phyloP scores from a whole-genome alignment of 1,140 invertebrate species.

The Leptestheria dahalacensis region DNA sequence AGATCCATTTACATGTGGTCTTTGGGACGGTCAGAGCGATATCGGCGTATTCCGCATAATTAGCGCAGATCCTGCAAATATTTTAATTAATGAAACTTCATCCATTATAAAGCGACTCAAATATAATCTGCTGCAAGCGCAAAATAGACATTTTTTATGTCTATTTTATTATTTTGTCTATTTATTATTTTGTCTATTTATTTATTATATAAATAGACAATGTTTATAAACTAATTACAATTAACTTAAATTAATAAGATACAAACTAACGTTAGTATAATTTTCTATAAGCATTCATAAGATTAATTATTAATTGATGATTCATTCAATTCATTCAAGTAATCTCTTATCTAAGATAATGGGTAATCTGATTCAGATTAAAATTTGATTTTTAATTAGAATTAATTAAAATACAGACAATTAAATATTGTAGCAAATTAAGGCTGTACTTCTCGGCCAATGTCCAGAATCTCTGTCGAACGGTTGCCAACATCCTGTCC shows the following conservation, averaged over 20 bases:
- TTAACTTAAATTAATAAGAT: background rate
- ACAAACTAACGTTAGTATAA: too few species aligned
- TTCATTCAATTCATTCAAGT: background rate
- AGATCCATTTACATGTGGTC: slow-evolving; percentile 71
- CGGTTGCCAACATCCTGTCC: background rate
- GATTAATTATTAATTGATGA: background rate
- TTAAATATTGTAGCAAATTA: background rate
- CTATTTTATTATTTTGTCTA: too few species aligned
- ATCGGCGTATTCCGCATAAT: slow-evolving; percentile 66
- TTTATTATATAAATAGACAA: too few species aligned
- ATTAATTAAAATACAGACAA: background rate
- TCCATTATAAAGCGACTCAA: background rate
- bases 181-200: too few species aligned
- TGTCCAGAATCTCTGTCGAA: background rate
- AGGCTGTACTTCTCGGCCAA: background rate
- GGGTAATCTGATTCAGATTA: background rate
- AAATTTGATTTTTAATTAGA: background rate
- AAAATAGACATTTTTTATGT: too few species aligned
- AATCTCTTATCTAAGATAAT: background rate
- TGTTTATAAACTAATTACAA: too few species aligned
- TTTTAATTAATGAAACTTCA: slow-evolving; percentile 6
- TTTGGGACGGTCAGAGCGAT: slow-evolving; percentile 58
- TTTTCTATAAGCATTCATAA: background rate
- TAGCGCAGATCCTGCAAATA: slow-evolving; percentile 55
- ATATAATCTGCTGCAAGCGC: too few species aligned